Base-by-base conservation (phyloP, 1,140 invertebrate genomes). In the Armadillidium nasatum region DNA sequence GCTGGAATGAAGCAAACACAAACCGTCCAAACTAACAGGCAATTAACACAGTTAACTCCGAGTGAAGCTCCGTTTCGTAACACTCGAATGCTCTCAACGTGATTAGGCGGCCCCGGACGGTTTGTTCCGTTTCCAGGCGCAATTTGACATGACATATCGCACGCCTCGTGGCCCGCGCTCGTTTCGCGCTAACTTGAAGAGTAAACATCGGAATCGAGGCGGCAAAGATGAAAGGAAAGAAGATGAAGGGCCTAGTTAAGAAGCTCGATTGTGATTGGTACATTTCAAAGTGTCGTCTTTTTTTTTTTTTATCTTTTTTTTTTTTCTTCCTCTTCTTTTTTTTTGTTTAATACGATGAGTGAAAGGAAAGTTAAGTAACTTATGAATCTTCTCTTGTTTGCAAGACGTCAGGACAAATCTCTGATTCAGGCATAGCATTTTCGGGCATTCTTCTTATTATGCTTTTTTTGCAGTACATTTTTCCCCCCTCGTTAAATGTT, bases 11-110 rank as follows among this genome's bases (percentile, higher is more conserved):
- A 60, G 50, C 50, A 60, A 60, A 60, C 50, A 60, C 50, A 60
- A 60, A 13, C 50, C 50, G 19, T 60, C 50, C 19, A 60, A 60
- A 60, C 50, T 60, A 60, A 60, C 50, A 60, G 50, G 50, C 50
- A 60, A 60, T 60, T 60, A 60, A 60, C 50, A 60, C 50, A 60
- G 50, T 60, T 60, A 60, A 60, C 50, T 60, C 50, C 50, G 50
- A 60, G 50, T 60, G 50, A 60, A 60, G 50, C 50, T 60, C 19
- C 50, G 50, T 60, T 60, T 60, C 50, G 11, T 60, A 60, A 60
- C 50, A 60, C 50, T 60, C 50, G 50, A 60, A 60, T 19, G 50
- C 11, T 60, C 50, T 60, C 50, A 60, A 60, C 50, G 50, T 60
- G 50, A 60, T 60, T 60, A 60, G 50, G 50, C 33, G 2, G 33